These are phyloP conservation scores for Digitonthophagus gazella DNA, from an alignment of 2,888 invertebrate species.

Conservation along the genomic window DNA sequence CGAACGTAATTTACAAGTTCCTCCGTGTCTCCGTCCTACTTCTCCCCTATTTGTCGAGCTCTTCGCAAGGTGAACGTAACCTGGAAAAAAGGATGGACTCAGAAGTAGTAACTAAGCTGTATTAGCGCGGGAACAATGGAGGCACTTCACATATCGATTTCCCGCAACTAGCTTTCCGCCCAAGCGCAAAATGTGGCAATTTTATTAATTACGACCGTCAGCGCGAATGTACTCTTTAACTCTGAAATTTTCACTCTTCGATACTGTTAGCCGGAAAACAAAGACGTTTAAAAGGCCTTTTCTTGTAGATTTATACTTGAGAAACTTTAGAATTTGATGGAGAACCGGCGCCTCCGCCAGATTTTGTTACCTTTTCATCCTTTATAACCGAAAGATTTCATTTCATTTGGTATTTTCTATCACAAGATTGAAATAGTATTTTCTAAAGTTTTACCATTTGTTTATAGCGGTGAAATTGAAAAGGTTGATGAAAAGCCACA, in stretches of 20 bases:
- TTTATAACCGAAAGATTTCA: no score
- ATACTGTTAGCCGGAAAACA: background rate
- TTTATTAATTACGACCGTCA: background rate
- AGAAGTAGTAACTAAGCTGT: background rate
- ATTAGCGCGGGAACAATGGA: background rate
- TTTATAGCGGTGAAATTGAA: no score
- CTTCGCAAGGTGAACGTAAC: background rate
- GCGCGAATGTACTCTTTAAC: background rate
- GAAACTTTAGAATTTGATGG: no score
- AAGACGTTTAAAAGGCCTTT: no score
- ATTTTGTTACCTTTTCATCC: no score
- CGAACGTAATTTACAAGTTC: background rate
- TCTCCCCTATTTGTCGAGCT: background rate
- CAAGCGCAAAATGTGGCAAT: background rate
- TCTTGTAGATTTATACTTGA: no score
- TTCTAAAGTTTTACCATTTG: no score
- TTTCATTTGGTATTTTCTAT: no score
- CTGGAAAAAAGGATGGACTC: background rate
- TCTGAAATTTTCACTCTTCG: background rate
- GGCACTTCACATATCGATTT: background rate
- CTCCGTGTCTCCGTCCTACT: background rate
- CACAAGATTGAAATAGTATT: no score
- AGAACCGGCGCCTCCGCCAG: no score
- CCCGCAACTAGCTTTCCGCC: background rate
- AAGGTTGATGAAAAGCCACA: no score